phyloP scores from a whole-genome alignment of 1,140 invertebrate species.

The Camponotus pennsylvanicus region DNA sequence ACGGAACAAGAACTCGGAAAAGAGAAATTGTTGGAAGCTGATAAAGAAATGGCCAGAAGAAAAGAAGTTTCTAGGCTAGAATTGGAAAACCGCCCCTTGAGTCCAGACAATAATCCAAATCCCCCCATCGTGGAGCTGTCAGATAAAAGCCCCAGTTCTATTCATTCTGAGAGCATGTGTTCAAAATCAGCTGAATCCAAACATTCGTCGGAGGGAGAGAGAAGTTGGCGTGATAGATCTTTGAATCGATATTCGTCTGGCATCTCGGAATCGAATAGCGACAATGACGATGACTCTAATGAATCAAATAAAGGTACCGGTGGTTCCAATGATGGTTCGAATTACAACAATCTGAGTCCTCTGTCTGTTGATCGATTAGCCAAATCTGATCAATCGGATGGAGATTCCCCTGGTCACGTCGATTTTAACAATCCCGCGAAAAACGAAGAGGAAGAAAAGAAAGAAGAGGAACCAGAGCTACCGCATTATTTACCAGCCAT shows the following conservation, averaged over 20 bases:
- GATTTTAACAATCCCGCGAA: conserved; percentile 87
- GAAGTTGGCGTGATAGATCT: conserved; percentile 79
- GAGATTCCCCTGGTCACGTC: conserved; percentile 86
- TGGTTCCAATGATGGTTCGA: conserved; percentile 82
- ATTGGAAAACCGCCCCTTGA: conserved; percentile 84
- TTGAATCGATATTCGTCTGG: conserved; percentile 82
- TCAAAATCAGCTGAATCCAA: conserved; percentile 82
- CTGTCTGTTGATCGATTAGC: conserved; percentile 84
- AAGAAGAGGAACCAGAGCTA: conserved; percentile 86
- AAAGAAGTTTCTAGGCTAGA: conserved; percentile 90
- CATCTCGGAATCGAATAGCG: conserved; percentile 85
- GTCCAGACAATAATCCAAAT: conserved; percentile 80
- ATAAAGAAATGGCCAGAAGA: conserved; percentile 91
- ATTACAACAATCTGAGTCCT: conserved; percentile 85
- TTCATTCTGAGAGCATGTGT: conserved; percentile 77
- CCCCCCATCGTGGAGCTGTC: conserved; percentile 82
- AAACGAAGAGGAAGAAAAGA: conserved; percentile 65
- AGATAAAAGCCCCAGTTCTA: conserved; percentile 79
- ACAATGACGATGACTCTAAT: conserved; percentile 81
- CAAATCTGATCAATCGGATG: conserved; percentile 85
- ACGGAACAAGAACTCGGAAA: conserved; percentile 88
- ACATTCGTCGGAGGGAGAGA: conserved; percentile 81
- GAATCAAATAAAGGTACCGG: conserved; percentile 86
- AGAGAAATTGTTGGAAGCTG: conserved; percentile 87
- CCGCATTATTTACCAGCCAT: conserved; percentile 97